Base-by-base conservation (phyloP, 2,113 vertebrate genomes). In the Podarcis raffonei region DNA sequence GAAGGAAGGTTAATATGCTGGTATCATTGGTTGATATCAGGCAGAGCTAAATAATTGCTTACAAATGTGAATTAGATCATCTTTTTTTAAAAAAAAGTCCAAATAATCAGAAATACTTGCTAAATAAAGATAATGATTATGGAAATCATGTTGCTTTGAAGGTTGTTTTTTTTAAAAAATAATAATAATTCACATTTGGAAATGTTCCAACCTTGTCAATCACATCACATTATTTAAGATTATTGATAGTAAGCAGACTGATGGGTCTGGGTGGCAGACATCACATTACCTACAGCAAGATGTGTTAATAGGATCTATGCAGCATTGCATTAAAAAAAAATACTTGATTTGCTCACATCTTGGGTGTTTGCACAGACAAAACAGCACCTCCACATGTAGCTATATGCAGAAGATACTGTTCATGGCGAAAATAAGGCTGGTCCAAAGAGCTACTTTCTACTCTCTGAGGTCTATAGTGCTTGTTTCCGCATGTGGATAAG, bases 231-330 rank as follows among this genome's bases (percentile, higher is more conserved):
- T 92, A 74, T 48, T 84, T 37, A 68, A 84, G 39, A 91, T 62
- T 74, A 25, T 22, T 90, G 86, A 86, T 78, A 32, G 72, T 79
- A 90, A 91, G 42, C 85, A 80, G 65, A 48, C 57, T 90, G 86
- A 87, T 85, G 83, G 78, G 90, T 87, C n/a, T 85, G 86, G 84
- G 78, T 92, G 90, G 84, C 57, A 84, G 5, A 53, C 13, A 77
- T 66, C 66, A 59, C 59, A 53, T 53, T 85, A 48, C 35, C 76
- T 75, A 12, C 27, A 93, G 76, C 53, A 75, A 0, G 0, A 27
- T 30, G 25, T 75, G 48, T 90, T 87, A 84, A 11, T 80, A 83
- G 90, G 68, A 82, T 30, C 76, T 85, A 62, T 68, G 15, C 22
- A 65, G 74, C 84, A 57, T 86, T 72, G 83, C 37, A 25, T 48